Evolutionary conservation across 1,140 invertebrate species (phyloP).

Genomic region (Bursaphelenchus mucronatus): DNA sequence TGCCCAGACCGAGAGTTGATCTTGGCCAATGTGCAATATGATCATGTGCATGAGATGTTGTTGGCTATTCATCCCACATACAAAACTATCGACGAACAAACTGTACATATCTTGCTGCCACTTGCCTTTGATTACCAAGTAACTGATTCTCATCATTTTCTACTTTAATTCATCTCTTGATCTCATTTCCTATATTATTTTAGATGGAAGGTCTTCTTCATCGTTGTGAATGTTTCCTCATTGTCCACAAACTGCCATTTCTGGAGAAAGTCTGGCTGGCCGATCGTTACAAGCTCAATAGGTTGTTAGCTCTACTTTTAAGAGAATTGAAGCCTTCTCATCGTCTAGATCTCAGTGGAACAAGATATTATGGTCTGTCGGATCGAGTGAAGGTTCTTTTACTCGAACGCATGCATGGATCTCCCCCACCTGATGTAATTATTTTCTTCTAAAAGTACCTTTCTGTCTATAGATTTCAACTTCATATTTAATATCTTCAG

Average conservation of each 20-base stretch:
- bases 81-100: conserved; percentile 60
- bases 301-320: conserved; percentile 54
- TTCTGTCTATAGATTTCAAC: neutral
- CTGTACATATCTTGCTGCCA: conserved; percentile 57
- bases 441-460: too few species aligned
- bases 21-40: conserved; percentile 60
- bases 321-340: conserved; percentile 52
- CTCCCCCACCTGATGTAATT: conserved; percentile 49
- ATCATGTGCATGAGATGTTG: conserved; percentile 57
- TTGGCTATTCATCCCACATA: conserved; percentile 59
- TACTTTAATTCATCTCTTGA: neutral
- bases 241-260: conserved; percentile 58
- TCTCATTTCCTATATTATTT: conserved; percentile 15
- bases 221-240: conserved; percentile 60
- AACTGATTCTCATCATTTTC: conserved; percentile 9
- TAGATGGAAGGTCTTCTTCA: conserved; percentile 60
- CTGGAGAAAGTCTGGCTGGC: conserved; percentile 60
- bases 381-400: conserved; percentile 58
- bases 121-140: conserved; percentile 60
- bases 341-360: conserved; percentile 52
- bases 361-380: conserved; percentile 55
- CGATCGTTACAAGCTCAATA: conserved; percentile 58
- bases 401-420: conserved; percentile 56
- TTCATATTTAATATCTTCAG: conserved; percentile 21
- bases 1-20: conserved; percentile 59